Conservation (phyloP, 2,113 vertebrate genomes). For the Tilapia sparmanii region DNA sequence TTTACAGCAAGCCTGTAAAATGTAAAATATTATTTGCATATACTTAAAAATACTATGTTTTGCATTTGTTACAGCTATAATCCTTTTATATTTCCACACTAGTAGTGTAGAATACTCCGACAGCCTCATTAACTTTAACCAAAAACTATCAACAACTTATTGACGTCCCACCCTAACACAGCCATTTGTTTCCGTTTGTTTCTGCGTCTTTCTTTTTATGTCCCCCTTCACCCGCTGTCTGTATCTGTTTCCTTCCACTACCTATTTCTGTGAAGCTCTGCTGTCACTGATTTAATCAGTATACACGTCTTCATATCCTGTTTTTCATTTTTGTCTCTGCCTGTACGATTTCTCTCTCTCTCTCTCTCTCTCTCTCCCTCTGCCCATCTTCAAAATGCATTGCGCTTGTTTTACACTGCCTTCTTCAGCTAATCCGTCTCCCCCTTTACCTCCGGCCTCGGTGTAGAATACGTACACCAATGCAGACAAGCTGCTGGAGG, state of each 20-base stretch:
- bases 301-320: not conserved
- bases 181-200: not conserved
- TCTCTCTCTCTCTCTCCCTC: not conserved
- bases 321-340: not conserved
- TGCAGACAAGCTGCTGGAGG: constrained; percentile 95
- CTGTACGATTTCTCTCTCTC: not conserved
- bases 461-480: constrained; percentile 96
- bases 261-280: not conserved
- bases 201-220: not conserved
- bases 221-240: not conserved
- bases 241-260: not conserved
- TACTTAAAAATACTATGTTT: not conserved
- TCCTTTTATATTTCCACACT: not conserved
- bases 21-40: not conserved
- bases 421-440: not conserved
- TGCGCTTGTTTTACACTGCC: not conserved
- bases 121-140: not conserved
- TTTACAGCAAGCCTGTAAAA: not conserved
- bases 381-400: not conserved
- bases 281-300: not conserved
- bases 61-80: not conserved
- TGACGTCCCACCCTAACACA: not conserved
- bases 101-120: not conserved
- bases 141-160: not conserved
- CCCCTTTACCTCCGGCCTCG: not conserved